These are phyloP conservation scores for Chlamydotis undulata DNA, from an alignment of 2,113 vertebrate species.

Conservation along the genomic window DNA sequence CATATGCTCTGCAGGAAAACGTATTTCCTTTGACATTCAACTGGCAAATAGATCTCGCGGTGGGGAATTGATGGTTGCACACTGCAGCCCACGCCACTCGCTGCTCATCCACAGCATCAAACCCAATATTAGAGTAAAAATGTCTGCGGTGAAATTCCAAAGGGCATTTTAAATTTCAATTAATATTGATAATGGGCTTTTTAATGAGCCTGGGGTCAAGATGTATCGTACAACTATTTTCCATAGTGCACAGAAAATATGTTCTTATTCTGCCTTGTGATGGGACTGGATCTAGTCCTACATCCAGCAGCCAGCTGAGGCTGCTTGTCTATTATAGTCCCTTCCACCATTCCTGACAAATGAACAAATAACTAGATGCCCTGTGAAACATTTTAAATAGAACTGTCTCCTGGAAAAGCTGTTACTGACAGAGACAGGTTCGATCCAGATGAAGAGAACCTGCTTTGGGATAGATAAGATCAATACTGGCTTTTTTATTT, in stretches of 20 bases:
- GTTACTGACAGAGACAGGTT: conserved; percentile 67
- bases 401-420: conserved; percentile 66
- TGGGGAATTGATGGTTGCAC: conserved; percentile 41
- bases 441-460: conserved; percentile 41
- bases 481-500: conserved; percentile 36
- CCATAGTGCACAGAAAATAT: conserved; percentile 57
- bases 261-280: conserved; percentile 46
- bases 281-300: conserved; percentile 51
- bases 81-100: conserved; percentile 1
- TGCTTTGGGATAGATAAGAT: conserved; percentile 44
- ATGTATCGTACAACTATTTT: conserved; percentile 74
- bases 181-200: conserved; percentile 72
- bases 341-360: conserved; percentile 71
- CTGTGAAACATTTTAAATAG: conserved; percentile 69
- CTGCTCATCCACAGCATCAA: conserved; percentile 34
- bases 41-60: conserved; percentile 10
- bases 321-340: conserved; percentile 67
- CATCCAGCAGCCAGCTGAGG: conserved; percentile 76
- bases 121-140: conserved; percentile 69
- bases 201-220: conserved; percentile 77
- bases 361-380: conserved; percentile 67
- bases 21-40: background rate
- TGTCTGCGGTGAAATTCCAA: conserved; percentile 67
- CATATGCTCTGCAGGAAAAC: background rate
- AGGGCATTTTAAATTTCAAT: conserved; percentile 73